phyloP scores from a whole-genome alignment of 2,888 invertebrate genomes.

The Barypeithes pellucidus region DNA sequence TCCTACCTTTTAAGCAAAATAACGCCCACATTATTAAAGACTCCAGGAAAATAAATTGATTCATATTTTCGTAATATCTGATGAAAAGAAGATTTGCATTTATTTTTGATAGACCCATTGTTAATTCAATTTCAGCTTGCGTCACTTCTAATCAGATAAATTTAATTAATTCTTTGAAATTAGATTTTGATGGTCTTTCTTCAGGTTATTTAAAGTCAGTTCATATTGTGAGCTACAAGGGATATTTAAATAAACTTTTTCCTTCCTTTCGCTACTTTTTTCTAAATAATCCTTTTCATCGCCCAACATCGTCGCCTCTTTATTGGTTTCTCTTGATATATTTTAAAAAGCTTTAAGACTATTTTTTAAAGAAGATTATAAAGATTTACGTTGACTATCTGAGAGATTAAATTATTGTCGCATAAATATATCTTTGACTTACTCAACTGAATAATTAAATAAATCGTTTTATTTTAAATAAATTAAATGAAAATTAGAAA shows the following conservation, averaged over 20 bases:
- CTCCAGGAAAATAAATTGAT: background rate
- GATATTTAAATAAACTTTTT: background rate
- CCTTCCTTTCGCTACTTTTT: background rate
- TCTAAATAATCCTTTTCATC: too few species aligned
- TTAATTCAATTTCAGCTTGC: background rate
- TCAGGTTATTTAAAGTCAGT: background rate
- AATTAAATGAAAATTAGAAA: too few species aligned
- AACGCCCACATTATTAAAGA: background rate
- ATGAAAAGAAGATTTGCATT: conserved; percentile 2
- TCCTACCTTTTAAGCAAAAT: too few species aligned
- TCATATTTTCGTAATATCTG: background rate
- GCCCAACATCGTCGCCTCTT: too few species aligned
- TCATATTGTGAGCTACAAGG: background rate
- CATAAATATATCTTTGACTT: too few species aligned
- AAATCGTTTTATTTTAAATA: too few species aligned
- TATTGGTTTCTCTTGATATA: too few species aligned
- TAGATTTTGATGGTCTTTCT: background rate
- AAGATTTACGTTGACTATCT: too few species aligned
- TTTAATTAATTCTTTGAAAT: conserved; percentile 8
- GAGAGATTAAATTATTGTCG: too few species aligned
- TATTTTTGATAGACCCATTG: conserved; percentile 1
- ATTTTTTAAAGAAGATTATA: too few species aligned
- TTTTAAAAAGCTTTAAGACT: too few species aligned
- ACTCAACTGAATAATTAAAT: too few species aligned
- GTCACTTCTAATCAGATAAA: conserved; percentile 9